These are phyloP conservation scores for Athrips mouffetella DNA, from an alignment of 2,888 invertebrate species.

Conservation along the genomic window DNA sequence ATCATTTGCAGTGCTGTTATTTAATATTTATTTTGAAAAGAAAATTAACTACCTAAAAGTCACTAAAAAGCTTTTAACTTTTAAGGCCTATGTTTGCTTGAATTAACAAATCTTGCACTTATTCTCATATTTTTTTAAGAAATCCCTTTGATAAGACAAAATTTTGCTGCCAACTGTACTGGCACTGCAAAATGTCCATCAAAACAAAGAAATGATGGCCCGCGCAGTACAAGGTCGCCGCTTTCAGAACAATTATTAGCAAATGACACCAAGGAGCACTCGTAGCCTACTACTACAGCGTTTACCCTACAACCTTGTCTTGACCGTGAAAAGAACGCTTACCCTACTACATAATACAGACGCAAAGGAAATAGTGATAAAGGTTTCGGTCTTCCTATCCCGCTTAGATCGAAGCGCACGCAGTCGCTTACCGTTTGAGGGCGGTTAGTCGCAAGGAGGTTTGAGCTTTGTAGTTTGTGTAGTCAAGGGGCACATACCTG, in stretches of 20 bases:
- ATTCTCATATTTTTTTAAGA: too few species aligned
- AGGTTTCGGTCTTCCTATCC: slow-evolving; percentile 6
- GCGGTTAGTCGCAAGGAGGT: not conserved
- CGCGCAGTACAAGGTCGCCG: slow-evolving; percentile 35
- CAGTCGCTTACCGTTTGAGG: too few species aligned
- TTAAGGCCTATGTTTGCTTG: too few species aligned
- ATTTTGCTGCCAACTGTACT: not conserved
- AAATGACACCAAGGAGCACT: slow-evolving; percentile 43
- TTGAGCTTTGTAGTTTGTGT: not conserved
- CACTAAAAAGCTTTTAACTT: too few species aligned
- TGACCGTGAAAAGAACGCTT: slow-evolving; percentile 57
- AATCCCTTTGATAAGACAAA: not conserved
- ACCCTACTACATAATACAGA: slow-evolving; percentile 12
- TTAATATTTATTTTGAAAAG: too few species aligned
- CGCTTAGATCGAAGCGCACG: not conserved
- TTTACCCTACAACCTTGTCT: slow-evolving; percentile 50
- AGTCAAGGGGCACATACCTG: slow-evolving; percentile 48
- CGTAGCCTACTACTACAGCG: slow-evolving; percentile 31
- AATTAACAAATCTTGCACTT: too few species aligned
- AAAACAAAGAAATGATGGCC: slow-evolving; percentile 15
- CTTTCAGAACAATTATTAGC: slow-evolving; percentile 46
- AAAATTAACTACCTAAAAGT: too few species aligned
- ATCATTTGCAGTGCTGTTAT: too few species aligned
- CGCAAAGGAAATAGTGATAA: slow-evolving; percentile 1
- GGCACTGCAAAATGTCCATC: slow-evolving; percentile 9